A percentile compares a stretch with the other conserved stretches of the same genome.
Conservation (phyloP, 2,888 invertebrate genomes). For the Anoplius nigerrimus region DNA sequence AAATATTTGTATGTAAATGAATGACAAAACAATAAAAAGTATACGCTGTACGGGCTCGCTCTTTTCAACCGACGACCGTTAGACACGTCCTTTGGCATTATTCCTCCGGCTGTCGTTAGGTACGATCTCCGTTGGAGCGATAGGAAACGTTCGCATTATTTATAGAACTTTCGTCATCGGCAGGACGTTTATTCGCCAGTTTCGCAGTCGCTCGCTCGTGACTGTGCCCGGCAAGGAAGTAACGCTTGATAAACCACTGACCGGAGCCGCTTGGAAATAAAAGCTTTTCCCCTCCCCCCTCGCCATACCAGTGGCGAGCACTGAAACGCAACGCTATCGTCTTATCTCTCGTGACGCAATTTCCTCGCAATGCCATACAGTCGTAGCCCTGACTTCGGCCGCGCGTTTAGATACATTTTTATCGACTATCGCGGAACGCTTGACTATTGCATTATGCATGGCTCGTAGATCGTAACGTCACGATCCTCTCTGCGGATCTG, state of each 20-base stretch:
- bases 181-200: not conserved
- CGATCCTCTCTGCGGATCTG: not conserved
- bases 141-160: not conserved
- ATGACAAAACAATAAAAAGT: constrained; percentile 69
- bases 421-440: no score
- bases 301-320: not conserved
- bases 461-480: not conserved
- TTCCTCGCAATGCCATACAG: not conserved
- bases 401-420: no score
- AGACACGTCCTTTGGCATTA: not conserved
- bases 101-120: not conserved
- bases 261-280: not conserved
- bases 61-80: not conserved
- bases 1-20: constrained; percentile 74
- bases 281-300: not conserved
- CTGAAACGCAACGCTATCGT: not conserved
- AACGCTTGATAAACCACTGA: constrained; percentile 1
- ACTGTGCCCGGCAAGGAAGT: no score
- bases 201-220: no score
- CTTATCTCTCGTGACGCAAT: constrained; percentile 16
- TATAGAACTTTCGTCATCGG: not conserved
- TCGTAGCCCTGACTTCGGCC: no score
- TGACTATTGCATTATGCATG: no score
- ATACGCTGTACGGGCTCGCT: constrained; percentile 47
- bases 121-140: not conserved